Conservation (phyloP, 2,113 vertebrate genomes). For the Malurus melanocephalus region DNA sequence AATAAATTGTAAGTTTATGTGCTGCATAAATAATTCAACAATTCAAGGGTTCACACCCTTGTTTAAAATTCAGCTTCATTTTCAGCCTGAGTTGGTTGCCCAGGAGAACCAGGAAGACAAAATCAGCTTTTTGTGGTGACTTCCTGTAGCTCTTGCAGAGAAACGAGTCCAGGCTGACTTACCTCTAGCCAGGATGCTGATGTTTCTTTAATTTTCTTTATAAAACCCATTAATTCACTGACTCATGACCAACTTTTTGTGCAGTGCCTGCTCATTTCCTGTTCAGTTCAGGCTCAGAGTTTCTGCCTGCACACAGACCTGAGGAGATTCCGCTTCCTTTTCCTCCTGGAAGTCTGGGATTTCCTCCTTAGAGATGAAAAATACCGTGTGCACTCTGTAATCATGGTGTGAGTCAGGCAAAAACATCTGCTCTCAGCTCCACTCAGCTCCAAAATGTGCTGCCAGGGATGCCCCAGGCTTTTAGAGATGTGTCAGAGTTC, state of each 20-base stretch:
- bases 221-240: background rate
- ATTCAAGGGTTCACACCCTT: background rate
- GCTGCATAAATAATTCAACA: background rate
- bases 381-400: rapidly evolving
- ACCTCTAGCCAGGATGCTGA: background rate
- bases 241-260: background rate
- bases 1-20: background rate
- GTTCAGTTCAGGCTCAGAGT: rapidly evolving
- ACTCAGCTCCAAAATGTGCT: background rate
- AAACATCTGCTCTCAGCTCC: background rate
- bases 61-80: background rate
- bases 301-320: background rate
- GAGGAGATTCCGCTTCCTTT: background rate
- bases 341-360: background rate
- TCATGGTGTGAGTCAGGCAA: background rate
- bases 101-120: background rate
- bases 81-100: background rate
- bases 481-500: background rate
- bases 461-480: background rate
- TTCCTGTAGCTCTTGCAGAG: background rate
- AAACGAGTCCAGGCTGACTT: background rate
- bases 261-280: background rate
- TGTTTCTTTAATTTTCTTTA: background rate
- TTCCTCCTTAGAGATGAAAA: background rate
- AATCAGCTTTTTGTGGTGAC: background rate